Evolutionary conservation across 2,888 invertebrate genomes (phyloP).

Genomic region (Petrolisthes cinctipes): DNA sequence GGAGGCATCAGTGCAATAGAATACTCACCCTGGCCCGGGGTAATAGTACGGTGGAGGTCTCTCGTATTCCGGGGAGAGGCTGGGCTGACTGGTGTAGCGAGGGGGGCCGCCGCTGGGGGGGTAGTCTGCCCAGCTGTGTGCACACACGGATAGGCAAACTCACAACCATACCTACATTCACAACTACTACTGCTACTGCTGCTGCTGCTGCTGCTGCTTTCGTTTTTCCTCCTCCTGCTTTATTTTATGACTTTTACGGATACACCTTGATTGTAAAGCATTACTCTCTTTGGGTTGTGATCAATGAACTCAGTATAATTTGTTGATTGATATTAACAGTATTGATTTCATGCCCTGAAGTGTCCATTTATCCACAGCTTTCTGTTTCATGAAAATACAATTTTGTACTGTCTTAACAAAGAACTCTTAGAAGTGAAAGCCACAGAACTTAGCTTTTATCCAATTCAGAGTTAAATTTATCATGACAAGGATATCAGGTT

Average conservation of each 20-base stretch:
- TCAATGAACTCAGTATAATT: too few species aligned
- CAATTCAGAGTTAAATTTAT: too few species aligned
- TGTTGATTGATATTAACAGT: too few species aligned
- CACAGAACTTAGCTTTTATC: too few species aligned
- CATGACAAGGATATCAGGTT: too few species aligned
- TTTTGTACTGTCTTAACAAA: too few species aligned
- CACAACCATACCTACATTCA: slow-evolving; percentile 59
- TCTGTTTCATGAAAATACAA: too few species aligned
- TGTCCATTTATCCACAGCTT: too few species aligned
- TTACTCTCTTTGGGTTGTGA: too few species aligned
- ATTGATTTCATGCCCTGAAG: too few species aligned
- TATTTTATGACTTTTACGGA: slow-evolving; percentile 15
- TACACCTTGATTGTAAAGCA: slow-evolving; percentile 46
- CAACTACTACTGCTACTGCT: slow-evolving; percentile 53
- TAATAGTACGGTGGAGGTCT: slow-evolving; percentile 66
- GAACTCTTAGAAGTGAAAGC: too few species aligned
- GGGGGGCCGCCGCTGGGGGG: slow-evolving; percentile 65
- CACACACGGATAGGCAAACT: slow-evolving; percentile 61
- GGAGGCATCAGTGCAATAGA: slow-evolving; percentile 30
- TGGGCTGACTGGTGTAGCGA: slow-evolving; percentile 65
- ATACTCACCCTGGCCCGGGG: slow-evolving; percentile 65
- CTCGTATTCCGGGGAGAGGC: slow-evolving; percentile 65
- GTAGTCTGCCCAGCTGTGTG: slow-evolving; percentile 65
- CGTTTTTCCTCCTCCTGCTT: neutral
- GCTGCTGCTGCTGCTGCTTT: slow-evolving; percentile 9